Evolutionary conservation across 2,888 invertebrate genomes (phyloP), one percentile per base, ranked within the genome.

Genomic region (Altica lythri): DNA sequence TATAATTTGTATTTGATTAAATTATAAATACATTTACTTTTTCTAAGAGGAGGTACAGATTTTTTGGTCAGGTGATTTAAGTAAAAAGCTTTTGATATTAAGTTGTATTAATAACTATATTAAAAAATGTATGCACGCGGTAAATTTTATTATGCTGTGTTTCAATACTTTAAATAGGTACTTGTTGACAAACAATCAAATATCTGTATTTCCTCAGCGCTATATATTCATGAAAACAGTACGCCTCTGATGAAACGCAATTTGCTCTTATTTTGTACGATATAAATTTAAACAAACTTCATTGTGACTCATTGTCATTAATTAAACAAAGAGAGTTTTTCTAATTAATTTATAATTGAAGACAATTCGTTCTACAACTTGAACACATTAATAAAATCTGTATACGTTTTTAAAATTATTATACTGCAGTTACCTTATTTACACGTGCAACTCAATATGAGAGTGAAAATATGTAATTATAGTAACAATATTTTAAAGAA

Each of bases 281-380:
- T 42, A 44, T 50, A 37, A 42, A 47, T 47, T 34, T 50, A 27
- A 56, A 45, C 42, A 35, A 29, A 48, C 42, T 48, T 54, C 22
- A 53, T 51, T 53, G 32, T 60, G 60, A 60, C 47, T 60, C 57
- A 60, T 53, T 53, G 55, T 13, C 42, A 45, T 60, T 55, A 60
- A 57, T 57, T 60, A 53, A 57, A 55, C 53, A 59, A 57, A 55
- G 50, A 50, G 55, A 48, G 54, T 55, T 57, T 52, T 52, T 51
- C 56, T 55, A 58, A 61, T 61, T 50, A 61, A 50, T 56, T 56
- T 54, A 49, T 59, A 56, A 60, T 58, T 61, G 57, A 45, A 50
- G 34, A 43, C 50, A 61, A 58, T 61, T 60, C 53, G 52, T 46
- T 52, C 43, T 44, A 40, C 25, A 44, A 40, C 35, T 53, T 58